Conservation (phyloP, 1,140 invertebrate genomes). For the Caenorhabditis latens region DNA sequence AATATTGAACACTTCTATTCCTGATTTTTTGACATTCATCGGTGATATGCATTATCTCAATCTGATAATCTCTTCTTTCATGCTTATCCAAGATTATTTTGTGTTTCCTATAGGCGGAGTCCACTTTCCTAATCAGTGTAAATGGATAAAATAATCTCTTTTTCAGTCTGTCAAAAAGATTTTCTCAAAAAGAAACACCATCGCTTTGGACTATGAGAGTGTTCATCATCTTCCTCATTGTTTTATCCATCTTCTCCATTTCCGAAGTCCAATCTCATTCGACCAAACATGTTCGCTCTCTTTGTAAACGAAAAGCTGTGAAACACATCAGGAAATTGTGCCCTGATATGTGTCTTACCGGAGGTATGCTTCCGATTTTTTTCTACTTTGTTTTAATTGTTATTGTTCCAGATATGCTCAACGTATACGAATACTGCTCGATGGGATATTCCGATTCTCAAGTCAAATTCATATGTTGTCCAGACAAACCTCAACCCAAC, state of each 20-base stretch:
- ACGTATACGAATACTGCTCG: background rate
- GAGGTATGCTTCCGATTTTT: background rate
- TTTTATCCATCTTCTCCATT: background rate
- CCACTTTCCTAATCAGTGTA: too few relatives aligned
- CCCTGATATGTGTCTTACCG: constrained; percentile 1
- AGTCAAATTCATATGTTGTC: constrained; percentile 16
- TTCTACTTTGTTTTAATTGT: background rate
- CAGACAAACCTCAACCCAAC: background rate
- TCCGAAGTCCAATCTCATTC: background rate
- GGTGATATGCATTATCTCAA: too few relatives aligned
- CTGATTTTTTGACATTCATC: too few relatives aligned
- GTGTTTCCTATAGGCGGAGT: too few relatives aligned
- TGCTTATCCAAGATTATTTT: too few relatives aligned
- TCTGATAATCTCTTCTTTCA: too few relatives aligned
- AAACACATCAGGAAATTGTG: background rate
- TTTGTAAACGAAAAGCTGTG: background rate
- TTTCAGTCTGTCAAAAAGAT: too few relatives aligned
- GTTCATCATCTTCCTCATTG: background rate
- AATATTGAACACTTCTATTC: too few relatives aligned
- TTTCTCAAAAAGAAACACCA: too few relatives aligned
- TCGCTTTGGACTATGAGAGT: background rate
- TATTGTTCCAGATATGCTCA: background rate
- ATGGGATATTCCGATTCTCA: constrained; percentile 24
- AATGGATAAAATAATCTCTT: too few relatives aligned
- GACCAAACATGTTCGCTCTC: background rate